A percentile compares a stretch with the other conserved stretches of the same genome.
phyloP scores from a whole-genome alignment of 92 coral and sea anemone species.

The Phenganax subtilis region DNA sequence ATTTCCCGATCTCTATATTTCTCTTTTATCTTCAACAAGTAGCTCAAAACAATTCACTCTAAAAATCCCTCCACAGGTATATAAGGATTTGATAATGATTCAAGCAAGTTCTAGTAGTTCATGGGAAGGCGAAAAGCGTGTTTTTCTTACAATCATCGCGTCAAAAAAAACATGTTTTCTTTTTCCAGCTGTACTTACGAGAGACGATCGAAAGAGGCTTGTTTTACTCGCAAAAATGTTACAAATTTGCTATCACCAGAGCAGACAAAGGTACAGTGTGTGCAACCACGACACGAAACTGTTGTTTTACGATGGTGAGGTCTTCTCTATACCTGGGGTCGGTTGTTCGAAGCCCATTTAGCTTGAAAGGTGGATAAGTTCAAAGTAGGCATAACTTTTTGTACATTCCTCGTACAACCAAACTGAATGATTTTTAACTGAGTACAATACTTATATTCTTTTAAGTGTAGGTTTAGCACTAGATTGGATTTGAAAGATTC shows the following conservation, averaged over 20 bases:
- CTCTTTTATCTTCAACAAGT: constrained; percentile 77
- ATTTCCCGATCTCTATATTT: constrained; percentile 94
- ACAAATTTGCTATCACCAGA: constrained; percentile 92
- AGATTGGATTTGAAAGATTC: too few relatives aligned
- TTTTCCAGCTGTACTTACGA: constrained; percentile 68
- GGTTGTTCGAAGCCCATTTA: too few relatives aligned
- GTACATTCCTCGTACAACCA: too few relatives aligned
- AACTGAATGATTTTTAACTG: too few relatives aligned
- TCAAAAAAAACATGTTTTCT: background rate
- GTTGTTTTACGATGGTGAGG: background rate
- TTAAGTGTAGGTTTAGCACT: too few relatives aligned
- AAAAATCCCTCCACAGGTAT: constrained; percentile 97
- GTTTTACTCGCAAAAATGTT: constrained; percentile 83
- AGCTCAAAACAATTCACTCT: constrained; percentile 85
- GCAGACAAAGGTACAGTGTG: constrained; percentile 79
- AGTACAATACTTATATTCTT: too few relatives aligned
- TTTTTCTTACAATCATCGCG: background rate
- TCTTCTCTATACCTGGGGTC: background rate
- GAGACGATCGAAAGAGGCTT: constrained; percentile 98
- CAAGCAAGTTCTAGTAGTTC: background rate
- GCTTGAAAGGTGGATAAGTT: too few relatives aligned
- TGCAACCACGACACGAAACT: background rate
- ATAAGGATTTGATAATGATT: background rate
- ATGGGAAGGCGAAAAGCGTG: background rate
- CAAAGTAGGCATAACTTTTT: too few relatives aligned